Evolutionary conservation across 2,797 vertebrate genomes (phyloP), one percentile per base, ranked within the genome.

Genomic region (Margarornis squamiger): DNA sequence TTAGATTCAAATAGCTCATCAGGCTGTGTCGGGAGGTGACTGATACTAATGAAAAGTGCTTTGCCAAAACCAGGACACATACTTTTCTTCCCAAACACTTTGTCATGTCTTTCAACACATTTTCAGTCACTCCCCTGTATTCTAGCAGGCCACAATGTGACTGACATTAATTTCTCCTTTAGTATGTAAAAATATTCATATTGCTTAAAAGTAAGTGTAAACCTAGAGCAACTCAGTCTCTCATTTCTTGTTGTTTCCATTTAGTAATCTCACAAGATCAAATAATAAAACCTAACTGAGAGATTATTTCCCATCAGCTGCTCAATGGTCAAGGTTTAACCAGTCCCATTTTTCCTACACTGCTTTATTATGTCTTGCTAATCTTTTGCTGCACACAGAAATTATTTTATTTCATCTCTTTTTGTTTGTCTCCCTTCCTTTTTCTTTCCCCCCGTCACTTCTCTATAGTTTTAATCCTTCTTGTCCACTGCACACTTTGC

Each of bases 51-150:
- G 49, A 74, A 95, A 86, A 72, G 38, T 49, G 46, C 70, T 82
- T 91, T 92, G 43, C 72, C 78, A 81, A 96, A 96, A 96, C 78
- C 58, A 76, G 92, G 76, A 93, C 70, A 74, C 5, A 12, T 48
- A 90, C 17, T 88, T 72, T 84, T 68, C 62, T 93, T 96, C 86
- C 88, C 89, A 94, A 97, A 78, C 86, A 93, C 87, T 96, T 74
- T 73, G n/a, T 81, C 71, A 5, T 66, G 85, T 82, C 92, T 97
- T 97, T 97, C 94, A 97, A 94, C 91, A 96, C 55, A 80, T 83
- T 92, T 93, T 74, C 83, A 88, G 85, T 94, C 75, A 95, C 71
- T 75, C 80, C 45, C 89, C 65, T 71, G n/a, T 86, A 91, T 89
- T 80, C 91, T 59, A 94, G 86, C 86, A 92, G 87, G 67, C 77